phyloP scores from a whole-genome alignment of 92 coral and sea anemone species.

The Palythoa grandis region DNA sequence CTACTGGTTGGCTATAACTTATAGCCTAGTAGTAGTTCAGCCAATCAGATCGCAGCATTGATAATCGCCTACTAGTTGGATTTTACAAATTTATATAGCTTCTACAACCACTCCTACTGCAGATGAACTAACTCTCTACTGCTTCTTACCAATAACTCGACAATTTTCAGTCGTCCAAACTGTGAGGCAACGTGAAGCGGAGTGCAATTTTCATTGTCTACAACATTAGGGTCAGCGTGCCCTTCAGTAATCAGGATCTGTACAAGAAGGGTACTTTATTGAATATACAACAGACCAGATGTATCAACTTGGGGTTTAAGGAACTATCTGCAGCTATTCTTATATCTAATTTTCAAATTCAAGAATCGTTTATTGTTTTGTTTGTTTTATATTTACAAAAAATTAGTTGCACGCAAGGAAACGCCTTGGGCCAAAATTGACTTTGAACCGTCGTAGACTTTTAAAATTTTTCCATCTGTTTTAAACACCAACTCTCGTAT shows the following conservation, averaged over 20 bases:
- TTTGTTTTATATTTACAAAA: too few species aligned
- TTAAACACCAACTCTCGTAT: too few species aligned
- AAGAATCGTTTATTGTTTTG: too few species aligned
- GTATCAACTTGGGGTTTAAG: neutral
- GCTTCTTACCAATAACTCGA: slow-evolving; percentile 64
- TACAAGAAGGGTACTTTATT: neutral
- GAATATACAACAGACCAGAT: neutral
- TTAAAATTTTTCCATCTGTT: too few species aligned
- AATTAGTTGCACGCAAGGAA: too few species aligned
- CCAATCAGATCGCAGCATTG: too few species aligned
- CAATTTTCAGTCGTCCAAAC: slow-evolving; percentile 64
- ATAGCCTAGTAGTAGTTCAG: too few species aligned
- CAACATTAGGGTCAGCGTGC: slow-evolving; percentile 54
- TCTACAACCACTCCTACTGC: neutral
- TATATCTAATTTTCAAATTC: neutral
- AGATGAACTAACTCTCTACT: neutral
- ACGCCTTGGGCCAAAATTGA: too few species aligned
- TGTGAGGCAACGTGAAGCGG: slow-evolving; percentile 80
- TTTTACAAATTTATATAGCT: too few species aligned
- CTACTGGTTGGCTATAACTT: too few species aligned
- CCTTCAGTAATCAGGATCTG: slow-evolving; percentile 65
- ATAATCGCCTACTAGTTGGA: too few species aligned
- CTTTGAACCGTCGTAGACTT: too few species aligned
- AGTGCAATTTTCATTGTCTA: slow-evolving; percentile 75
- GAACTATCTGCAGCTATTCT: neutral